phyloP scores from a whole-genome alignment of 1,140 invertebrate species.

The Nymphalis io region DNA sequence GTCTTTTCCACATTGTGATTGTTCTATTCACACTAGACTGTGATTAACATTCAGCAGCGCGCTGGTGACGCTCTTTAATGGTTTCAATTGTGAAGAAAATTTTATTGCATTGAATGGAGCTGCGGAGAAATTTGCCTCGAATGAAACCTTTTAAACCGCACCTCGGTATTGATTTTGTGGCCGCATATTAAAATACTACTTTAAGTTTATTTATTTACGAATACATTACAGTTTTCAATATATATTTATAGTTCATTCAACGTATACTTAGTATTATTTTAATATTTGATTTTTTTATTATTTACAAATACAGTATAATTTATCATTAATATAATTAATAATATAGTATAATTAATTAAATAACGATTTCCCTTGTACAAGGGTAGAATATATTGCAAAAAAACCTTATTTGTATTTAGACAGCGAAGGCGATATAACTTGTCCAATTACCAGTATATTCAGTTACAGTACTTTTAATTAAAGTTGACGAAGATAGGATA shows the following conservation, averaged over 20 bases:
- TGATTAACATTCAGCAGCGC: slow-evolving; percentile 71
- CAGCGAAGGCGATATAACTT: slow-evolving; percentile 21
- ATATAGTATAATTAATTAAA: too few relatives aligned
- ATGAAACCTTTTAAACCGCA: slow-evolving; percentile 37
- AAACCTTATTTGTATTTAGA: slow-evolving; percentile 13
- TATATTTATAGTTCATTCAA: too few relatives aligned
- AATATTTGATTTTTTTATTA: too few relatives aligned
- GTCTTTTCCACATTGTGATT: slow-evolving; percentile 45
- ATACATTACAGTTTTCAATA: not conserved
- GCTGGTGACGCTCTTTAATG: slow-evolving; percentile 59
- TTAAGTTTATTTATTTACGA: not conserved
- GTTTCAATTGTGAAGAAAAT: slow-evolving; percentile 76
- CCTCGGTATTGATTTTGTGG: slow-evolving; percentile 26
- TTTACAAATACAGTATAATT: too few relatives aligned
- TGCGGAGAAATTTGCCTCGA: slow-evolving; percentile 55
- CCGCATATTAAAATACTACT: not conserved
- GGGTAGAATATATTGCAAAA: slow-evolving; percentile 10
- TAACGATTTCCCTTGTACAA: not conserved
- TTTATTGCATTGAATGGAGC: slow-evolving; percentile 74
- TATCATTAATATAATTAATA: too few relatives aligned
- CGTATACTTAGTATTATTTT: too few relatives aligned
- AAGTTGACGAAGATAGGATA: not conserved
- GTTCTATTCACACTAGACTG: slow-evolving; percentile 67
- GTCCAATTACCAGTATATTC: slow-evolving; percentile 20
- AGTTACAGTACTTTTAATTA: slow-evolving; percentile 25